Percentiles rank a stretch among this genome's conserved stretches.
phyloP scores from a whole-genome alignment of 2,888 invertebrate species.

The Athalia cordata region DNA sequence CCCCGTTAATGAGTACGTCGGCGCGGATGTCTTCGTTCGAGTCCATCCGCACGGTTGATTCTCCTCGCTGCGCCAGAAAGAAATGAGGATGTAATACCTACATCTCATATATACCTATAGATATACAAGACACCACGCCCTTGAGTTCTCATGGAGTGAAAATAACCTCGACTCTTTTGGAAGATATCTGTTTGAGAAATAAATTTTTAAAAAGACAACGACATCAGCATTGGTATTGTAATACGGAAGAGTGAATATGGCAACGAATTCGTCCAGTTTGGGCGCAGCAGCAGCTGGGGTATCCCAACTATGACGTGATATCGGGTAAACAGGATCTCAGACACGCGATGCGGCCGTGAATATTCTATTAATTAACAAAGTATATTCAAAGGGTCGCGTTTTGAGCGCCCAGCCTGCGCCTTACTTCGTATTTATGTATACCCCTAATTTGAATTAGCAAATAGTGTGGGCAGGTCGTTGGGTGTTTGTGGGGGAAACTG shows the following conservation, averaged over 20 bases:
- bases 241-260: no score
- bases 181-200: no score
- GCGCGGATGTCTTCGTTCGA: neutral
- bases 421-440: neutral
- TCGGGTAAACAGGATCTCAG: conserved; percentile 50
- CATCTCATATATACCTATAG: no score
- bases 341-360: conserved; percentile 51
- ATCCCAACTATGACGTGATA: neutral
- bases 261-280: no score
- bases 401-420: no score
- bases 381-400: conserved; percentile 39
- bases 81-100: no score
- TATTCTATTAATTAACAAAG: conserved; percentile 61
- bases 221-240: neutral
- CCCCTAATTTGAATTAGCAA: conserved; percentile 19
- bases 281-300: no score
- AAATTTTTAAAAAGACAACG: no score
- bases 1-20: conserved; percentile 15
- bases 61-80: neutral
- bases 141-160: no score
- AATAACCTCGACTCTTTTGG: no score
- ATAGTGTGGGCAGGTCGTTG: neutral
- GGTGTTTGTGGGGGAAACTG: neutral
- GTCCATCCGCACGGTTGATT: neutral
- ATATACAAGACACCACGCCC: no score